Conservation (phyloP, 2,888 invertebrate genomes). For the Nymphalis urticae region DNA sequence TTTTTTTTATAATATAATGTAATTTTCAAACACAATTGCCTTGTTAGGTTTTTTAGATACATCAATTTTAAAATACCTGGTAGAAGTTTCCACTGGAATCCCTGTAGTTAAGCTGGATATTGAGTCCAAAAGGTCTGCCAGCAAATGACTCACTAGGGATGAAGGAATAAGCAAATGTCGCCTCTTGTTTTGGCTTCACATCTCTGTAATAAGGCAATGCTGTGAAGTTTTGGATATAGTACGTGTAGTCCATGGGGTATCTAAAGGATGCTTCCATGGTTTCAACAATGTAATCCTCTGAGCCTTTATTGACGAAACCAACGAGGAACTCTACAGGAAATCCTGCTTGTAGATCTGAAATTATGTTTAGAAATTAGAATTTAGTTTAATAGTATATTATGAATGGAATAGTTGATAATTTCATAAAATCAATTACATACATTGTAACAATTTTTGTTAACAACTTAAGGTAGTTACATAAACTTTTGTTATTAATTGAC, state of each 20-base stretch:
- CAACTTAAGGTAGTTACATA: too few species aligned
- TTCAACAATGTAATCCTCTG: constrained; percentile 94
- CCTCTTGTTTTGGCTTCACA: constrained; percentile 95
- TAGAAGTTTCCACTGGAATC: constrained; percentile 85
- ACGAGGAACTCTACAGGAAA: constrained; percentile 96
- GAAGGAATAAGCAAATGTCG: constrained; percentile 97
- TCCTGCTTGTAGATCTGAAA: constrained; percentile 93
- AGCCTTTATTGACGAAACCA: constrained; percentile 97
- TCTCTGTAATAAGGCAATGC: constrained; percentile 92
- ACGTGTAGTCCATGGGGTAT: constrained; percentile 99
- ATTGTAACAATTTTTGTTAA: too few species aligned
- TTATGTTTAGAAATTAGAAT: constrained; percentile 15
- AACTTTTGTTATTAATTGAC: not conserved
- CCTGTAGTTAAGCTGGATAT: constrained; percentile 94
- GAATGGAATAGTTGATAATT: not conserved
- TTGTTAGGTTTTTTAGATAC: too few species aligned
- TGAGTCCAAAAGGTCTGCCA: constrained; percentile 97
- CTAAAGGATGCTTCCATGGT: constrained; percentile 98
- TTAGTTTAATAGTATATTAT: not conserved
- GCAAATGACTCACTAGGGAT: constrained; percentile 98
- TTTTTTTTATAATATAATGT: too few species aligned
- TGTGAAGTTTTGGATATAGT: constrained; percentile 99
- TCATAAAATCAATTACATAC: not conserved
- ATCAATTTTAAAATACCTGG: constrained; percentile 65
- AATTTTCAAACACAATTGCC: too few species aligned